phyloP scores from a whole-genome alignment of 2,113 vertebrate genomes.

The Vidua macroura region DNA sequence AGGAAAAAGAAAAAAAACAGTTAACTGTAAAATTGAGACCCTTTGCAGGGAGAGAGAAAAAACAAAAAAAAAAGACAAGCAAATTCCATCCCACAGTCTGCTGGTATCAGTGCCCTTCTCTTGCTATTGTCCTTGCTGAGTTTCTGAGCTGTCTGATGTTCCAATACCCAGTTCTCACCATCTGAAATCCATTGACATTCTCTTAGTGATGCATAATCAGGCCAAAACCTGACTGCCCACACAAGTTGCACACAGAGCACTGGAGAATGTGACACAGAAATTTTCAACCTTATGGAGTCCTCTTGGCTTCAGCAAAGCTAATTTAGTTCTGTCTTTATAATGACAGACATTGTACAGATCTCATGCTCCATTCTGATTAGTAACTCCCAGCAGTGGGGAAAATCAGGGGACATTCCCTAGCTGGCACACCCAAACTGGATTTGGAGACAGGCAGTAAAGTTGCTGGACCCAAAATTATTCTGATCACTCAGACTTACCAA shows the following conservation, averaged over 20 bases:
- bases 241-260: background rate
- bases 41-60: background rate
- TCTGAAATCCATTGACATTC: background rate
- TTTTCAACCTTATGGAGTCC: background rate
- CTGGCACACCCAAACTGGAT: rapidly evolving
- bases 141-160: background rate
- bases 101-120: background rate
- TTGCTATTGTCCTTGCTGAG: background rate
- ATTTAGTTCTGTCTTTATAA: background rate
- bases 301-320: background rate
- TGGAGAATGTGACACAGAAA: background rate
- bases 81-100: slow-evolving; percentile 32
- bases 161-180: background rate
- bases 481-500: background rate
- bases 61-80: background rate
- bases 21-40: background rate
- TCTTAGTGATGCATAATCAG: background rate
- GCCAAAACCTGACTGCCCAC: background rate
- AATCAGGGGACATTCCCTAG: background rate
- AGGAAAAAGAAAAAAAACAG: background rate
- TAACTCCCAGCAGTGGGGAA: background rate
- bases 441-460: background rate
- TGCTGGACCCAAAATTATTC: background rate
- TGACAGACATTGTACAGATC: background rate
- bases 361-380: background rate